A percentile compares a stretch with the other conserved stretches of the same genome.
These are phyloP conservation scores for Heliothis peltigera DNA, from an alignment of 2,888 invertebrate species.

Conservation along the genomic window DNA sequence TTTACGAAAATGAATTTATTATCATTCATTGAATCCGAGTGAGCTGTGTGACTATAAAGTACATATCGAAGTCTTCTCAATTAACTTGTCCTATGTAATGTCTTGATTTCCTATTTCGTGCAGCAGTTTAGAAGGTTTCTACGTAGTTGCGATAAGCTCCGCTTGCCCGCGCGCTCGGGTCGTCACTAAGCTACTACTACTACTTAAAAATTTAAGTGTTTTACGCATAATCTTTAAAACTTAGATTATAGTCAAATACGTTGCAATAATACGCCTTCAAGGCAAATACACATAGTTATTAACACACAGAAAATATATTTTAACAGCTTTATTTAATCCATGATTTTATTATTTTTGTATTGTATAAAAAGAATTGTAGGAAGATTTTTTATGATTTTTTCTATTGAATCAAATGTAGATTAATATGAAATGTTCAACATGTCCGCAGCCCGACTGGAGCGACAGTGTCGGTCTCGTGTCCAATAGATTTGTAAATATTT, in stretches of 20 bases:
- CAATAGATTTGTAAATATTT: constrained; percentile 81
- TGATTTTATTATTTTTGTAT: constrained; percentile 82
- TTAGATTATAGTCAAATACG: constrained; percentile 80
- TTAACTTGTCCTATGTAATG: constrained; percentile 44
- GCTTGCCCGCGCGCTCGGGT: constrained; percentile 33
- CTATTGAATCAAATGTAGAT: constrained; percentile 75
- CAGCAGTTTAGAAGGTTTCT: constrained; percentile 43
- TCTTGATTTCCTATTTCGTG: constrained; percentile 51
- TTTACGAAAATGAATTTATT: constrained; percentile 25
- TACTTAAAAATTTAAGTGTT: constrained; percentile 66
- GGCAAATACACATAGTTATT: constrained; percentile 68
- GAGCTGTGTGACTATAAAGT: constrained; percentile 49
- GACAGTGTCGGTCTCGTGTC: constrained; percentile 65
- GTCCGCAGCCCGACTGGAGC: constrained; percentile 63
- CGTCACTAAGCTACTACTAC: constrained; percentile 61
- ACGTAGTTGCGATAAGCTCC: constrained; percentile 37
- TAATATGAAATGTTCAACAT: constrained; percentile 64
- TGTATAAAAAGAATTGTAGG: constrained; percentile 71
- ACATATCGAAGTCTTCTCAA: constrained; percentile 59
- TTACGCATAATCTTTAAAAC: constrained; percentile 78
- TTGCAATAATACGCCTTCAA: constrained; percentile 87
- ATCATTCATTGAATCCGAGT: constrained; percentile 22
- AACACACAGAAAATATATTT: constrained; percentile 72
- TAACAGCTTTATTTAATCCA: constrained; percentile 77
- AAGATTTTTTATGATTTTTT: constrained; percentile 72